Conservation (phyloP, 2,113 vertebrate genomes). For the Lophochroa leadbeateri region DNA sequence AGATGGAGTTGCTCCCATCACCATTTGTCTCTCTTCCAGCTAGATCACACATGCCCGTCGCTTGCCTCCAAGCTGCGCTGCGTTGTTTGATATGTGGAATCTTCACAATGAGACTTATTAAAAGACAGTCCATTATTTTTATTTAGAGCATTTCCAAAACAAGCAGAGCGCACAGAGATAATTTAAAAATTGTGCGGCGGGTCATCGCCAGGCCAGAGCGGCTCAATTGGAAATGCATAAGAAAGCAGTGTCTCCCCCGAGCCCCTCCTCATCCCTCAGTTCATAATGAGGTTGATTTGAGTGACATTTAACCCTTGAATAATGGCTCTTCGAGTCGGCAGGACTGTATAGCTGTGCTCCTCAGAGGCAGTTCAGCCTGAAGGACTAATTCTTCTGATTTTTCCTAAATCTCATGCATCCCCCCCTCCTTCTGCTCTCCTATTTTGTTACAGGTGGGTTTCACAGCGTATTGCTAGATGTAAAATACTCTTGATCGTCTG, state of each 20-base stretch:
- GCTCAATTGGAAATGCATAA: slow-evolving; percentile 77
- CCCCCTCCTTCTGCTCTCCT: slow-evolving; percentile 2
- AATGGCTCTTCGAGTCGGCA: slow-evolving; percentile 39
- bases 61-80: slow-evolving; percentile 79
- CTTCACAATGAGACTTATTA: slow-evolving; percentile 86
- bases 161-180: slow-evolving; percentile 77
- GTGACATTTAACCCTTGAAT: slow-evolving; percentile 81
- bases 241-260: slow-evolving; percentile 61
- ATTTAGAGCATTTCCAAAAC: slow-evolving; percentile 84
- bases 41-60: slow-evolving; percentile 79
- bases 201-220: slow-evolving; percentile 81
- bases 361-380: slow-evolving; percentile 12
- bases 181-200: slow-evolving; percentile 76
- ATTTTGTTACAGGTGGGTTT: slow-evolving; percentile 74
- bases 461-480: slow-evolving; percentile 16
- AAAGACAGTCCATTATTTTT: slow-evolving; percentile 87
- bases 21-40: slow-evolving; percentile 84
- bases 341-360: background rate
- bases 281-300: slow-evolving; percentile 76
- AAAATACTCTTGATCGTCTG: slow-evolving; percentile 67
- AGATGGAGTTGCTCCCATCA: slow-evolving; percentile 78
- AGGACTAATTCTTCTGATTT: slow-evolving; percentile 48
- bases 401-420: slow-evolving; percentile 36
- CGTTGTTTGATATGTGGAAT: slow-evolving; percentile 79
- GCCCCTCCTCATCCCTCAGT: slow-evolving; percentile 54